Base-by-base conservation (phyloP, 2,888 invertebrate species). In the Odontocerum albicorne region DNA sequence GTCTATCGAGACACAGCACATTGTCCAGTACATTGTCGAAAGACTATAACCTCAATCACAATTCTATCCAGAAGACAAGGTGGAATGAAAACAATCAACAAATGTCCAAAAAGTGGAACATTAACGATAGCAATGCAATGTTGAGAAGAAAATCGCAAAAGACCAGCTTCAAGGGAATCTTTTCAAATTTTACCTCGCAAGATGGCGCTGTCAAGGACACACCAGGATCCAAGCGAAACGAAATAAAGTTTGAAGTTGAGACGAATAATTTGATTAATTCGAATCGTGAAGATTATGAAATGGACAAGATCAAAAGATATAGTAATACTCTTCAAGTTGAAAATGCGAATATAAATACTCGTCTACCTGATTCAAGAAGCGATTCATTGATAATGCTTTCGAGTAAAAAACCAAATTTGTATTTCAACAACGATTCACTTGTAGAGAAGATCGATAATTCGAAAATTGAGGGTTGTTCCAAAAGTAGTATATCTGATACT, bases 231-330 rank as follows among this genome's bases (percentile, higher is more conserved):
- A 58, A 56, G 27, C 36, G 49, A 8, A 53, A 49, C 2, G 49
- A 58, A 20, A 57, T 61, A n/a, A 43, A 38, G 16, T 51, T 61
- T 17, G 61, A 58, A 49, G 49, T 46, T 16, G 58, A 61, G 36
- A 61, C 58, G 20, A 56, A 42, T 31, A 56, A 55, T 32, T 27
- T 61, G 33, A 33, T 61, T n/a, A 46, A 57, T 33, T 50, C 57
- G 2, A 40, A 42, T 15, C 40, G 21, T 1, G 55, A 59, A n/a
- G 39, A 59, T 33, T 47, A 43, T 13, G 58, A 59, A 42, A 51
- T 59, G 47, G 44, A 43, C 21, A 51, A 38, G n/a, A 43, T 55
- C 10, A 50, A 45, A 47, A 49, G 22, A 32, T 39, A 45, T n/a
- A 51, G 46, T 13, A 56, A 51, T 17, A 27, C 46, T 16, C 15